Conservation (phyloP, 2,888 invertebrate species). For the Drosophila mimica region DNA sequence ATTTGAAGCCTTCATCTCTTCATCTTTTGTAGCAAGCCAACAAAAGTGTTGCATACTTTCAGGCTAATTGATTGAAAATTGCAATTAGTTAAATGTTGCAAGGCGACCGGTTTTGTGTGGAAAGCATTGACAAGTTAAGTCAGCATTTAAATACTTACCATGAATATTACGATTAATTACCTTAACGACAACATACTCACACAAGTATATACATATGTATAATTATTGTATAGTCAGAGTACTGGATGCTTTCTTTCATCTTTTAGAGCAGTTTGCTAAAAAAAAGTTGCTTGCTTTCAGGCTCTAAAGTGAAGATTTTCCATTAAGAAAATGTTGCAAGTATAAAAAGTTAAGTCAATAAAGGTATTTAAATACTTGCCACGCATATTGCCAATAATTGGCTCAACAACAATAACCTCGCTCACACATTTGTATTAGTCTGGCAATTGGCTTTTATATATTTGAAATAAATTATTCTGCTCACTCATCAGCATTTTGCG, state of each 20-base stretch:
- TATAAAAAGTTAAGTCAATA: conserved; percentile 31
- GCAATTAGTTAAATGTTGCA: neutral
- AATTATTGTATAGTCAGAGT: neutral
- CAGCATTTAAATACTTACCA: neutral
- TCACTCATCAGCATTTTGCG: conserved; percentile 77
- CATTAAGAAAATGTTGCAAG: conserved; percentile 33
- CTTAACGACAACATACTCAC: neutral
- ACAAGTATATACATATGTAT: neutral
- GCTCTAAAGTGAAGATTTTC: conserved; percentile 8
- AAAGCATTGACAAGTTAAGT: neutral
- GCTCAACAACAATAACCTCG: conserved; percentile 19
- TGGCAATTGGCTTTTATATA: conserved; percentile 49
- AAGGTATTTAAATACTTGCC: conserved; percentile 50
- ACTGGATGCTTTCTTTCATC: neutral
- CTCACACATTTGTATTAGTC: conserved; percentile 30
- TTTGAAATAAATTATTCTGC: conserved; percentile 78
- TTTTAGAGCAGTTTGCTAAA: conserved; percentile 5
- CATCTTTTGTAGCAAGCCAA: neutral
- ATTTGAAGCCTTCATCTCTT: neutral
- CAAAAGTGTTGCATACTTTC: neutral
- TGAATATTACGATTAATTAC: neutral
- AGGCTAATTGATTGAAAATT: neutral
- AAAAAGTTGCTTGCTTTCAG: conserved; percentile 41
- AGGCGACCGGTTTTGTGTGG: neutral
- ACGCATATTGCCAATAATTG: conserved; percentile 59